Evolutionary conservation across 2,797 vertebrate species (phyloP).

Genomic region (Perdix hodgsoniae): DNA sequence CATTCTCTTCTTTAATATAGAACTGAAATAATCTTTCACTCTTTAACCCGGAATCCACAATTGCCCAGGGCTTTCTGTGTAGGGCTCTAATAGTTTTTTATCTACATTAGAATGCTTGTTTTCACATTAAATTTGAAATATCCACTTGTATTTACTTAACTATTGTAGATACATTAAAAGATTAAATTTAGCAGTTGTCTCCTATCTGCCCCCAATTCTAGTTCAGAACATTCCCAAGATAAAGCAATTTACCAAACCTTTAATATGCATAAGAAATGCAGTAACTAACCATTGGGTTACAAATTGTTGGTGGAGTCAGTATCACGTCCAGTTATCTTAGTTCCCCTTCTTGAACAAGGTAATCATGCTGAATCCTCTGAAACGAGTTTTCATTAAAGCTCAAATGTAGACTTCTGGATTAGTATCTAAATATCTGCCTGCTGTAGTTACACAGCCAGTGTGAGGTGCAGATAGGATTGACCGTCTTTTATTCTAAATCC

Average conservation of each 20-base stretch:
- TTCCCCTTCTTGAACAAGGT: not conserved
- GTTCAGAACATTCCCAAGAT: not conserved
- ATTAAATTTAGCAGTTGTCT: not conserved
- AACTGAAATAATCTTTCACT: constrained; percentile 65
- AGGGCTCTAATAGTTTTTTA: not conserved
- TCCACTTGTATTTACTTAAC: not conserved
- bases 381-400: not conserved
- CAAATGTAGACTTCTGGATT: not conserved
- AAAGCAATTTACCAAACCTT: not conserved
- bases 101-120: not conserved
- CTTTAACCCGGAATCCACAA: constrained; percentile 59
- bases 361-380: not conserved
- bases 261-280: not conserved
- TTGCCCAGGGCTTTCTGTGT: not conserved
- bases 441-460: not conserved
- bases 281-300: not conserved
- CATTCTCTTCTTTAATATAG: constrained; percentile 59
- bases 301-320: not conserved
- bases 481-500: not conserved
- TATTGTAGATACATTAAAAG: not conserved
- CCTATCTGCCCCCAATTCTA: not conserved
- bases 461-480: not conserved
- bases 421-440: not conserved
- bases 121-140: not conserved
- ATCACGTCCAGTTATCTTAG: not conserved